These are phyloP conservation scores for Willisornis vidua DNA, from an alignment of 2,113 vertebrate species.

Conservation along the genomic window DNA sequence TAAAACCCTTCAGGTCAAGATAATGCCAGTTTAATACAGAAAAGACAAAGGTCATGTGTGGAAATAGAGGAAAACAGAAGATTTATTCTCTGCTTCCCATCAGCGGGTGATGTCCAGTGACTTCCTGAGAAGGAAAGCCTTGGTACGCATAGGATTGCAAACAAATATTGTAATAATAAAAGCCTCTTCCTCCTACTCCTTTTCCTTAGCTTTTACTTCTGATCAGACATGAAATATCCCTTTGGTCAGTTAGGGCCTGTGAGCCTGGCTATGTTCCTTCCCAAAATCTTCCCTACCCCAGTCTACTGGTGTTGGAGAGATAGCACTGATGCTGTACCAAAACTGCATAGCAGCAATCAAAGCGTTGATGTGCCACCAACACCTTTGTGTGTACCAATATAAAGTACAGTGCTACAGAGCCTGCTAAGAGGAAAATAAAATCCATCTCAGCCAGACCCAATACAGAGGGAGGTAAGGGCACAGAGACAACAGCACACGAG, in stretches of 20 bases:
- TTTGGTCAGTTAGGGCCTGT: not conserved
- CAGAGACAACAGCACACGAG: rapidly evolving
- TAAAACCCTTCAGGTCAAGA: not conserved
- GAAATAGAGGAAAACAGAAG: not conserved
- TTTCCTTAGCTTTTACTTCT: not conserved
- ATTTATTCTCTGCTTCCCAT: not conserved
- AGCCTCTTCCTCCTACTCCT: not conserved
- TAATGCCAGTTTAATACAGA: not conserved
- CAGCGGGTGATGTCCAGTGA: not conserved
- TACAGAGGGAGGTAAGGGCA: not conserved
- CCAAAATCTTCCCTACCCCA: not conserved
- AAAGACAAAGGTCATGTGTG: not conserved
- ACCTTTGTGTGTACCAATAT: not conserved
- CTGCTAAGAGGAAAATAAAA: not conserved
- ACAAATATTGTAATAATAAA: not conserved
- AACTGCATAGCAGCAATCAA: not conserved
- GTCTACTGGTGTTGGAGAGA: too few species aligned
- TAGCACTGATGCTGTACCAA: not conserved
- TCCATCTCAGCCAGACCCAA: not conserved
- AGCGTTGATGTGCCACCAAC: not conserved
- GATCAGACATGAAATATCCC: not conserved
- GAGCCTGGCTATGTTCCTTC: not conserved
- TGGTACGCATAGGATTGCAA: not conserved
- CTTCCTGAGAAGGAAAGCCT: not conserved
- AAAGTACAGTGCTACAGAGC: not conserved